These are phyloP conservation scores for Cryptoblepharus egeriae DNA, from an alignment of 2,797 vertebrate species.

Conservation along the genomic window DNA sequence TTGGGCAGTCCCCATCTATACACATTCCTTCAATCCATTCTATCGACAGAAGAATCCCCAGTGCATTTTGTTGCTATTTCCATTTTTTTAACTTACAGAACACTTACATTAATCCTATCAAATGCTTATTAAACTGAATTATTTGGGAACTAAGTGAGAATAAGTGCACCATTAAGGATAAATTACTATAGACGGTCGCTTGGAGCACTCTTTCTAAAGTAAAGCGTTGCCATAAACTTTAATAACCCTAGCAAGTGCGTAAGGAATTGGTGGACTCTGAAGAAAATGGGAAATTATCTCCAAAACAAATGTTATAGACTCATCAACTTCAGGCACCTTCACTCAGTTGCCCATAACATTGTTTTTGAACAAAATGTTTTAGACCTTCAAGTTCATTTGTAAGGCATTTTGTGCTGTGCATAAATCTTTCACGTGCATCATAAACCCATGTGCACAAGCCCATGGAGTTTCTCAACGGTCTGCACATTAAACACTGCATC, in stretches of 20 bases:
- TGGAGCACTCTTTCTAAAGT: slow-evolving; percentile 26
- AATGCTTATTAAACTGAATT: slow-evolving; percentile 35
- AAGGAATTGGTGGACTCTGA: slow-evolving; percentile 18
- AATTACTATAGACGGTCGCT: background rate
- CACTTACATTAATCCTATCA: background rate
- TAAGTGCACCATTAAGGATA: slow-evolving; percentile 33
- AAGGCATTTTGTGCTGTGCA: background rate
- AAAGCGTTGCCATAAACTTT: slow-evolving; percentile 32
- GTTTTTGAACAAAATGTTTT: slow-evolving; percentile 15
- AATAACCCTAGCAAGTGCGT: background rate
- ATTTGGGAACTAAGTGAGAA: slow-evolving; percentile 35
- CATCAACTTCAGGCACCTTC: slow-evolving; percentile 9
- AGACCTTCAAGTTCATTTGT: slow-evolving; percentile 7
- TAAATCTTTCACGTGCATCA: background rate
- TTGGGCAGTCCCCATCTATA: background rate
- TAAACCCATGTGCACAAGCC: background rate
- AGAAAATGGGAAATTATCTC: slow-evolving; percentile 19
- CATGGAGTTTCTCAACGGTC: background rate
- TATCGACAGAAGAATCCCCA: background rate
- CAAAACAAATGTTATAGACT: slow-evolving; percentile 18
- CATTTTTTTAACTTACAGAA: background rate
- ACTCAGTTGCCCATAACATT: slow-evolving; percentile 5
- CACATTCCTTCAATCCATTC: background rate
- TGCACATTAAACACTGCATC: background rate
- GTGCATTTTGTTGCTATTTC: background rate